These are phyloP conservation scores for Brachirus orientalis DNA, from an alignment of 2,113 vertebrate genomes.

Conservation along the genomic window DNA sequence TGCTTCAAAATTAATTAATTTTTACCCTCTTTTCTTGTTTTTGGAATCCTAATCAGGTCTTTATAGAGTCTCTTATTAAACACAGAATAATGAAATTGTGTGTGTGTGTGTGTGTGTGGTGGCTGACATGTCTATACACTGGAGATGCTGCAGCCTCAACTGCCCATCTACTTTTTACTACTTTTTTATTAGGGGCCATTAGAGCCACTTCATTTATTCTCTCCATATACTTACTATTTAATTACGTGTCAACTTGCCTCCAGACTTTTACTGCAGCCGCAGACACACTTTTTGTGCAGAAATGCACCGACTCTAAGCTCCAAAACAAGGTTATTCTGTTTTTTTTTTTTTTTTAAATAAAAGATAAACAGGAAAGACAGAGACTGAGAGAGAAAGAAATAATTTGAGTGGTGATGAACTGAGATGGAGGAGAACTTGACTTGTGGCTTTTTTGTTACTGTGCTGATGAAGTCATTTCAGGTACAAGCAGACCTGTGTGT, in stretches of 20 bases:
- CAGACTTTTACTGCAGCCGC: constrained; percentile 47
- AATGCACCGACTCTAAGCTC: too few species aligned
- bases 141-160: constrained; percentile 42
- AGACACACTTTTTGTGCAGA: neutral
- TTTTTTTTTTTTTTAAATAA: too few species aligned
- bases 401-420: neutral
- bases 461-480: constrained; percentile 63
- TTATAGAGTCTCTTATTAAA: neutral
- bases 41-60: neutral
- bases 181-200: constrained; percentile 66
- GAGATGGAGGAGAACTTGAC: neutral
- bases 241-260: constrained; percentile 61
- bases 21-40: neutral
- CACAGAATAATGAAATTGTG: constrained; percentile 6
- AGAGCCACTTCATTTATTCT: constrained; percentile 58
- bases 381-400: too few species aligned
- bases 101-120: neutral
- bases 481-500: constrained; percentile 32
- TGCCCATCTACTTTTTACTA: constrained; percentile 60
- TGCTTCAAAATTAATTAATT: too few species aligned
- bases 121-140: neutral
- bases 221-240: constrained; percentile 56
- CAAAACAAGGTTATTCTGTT: neutral
- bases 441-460: constrained; percentile 51
- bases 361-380: too few species aligned